Base-by-base conservation (phyloP, 2,797 vertebrate genomes). In the Paedocypris micromegethes region DNA sequence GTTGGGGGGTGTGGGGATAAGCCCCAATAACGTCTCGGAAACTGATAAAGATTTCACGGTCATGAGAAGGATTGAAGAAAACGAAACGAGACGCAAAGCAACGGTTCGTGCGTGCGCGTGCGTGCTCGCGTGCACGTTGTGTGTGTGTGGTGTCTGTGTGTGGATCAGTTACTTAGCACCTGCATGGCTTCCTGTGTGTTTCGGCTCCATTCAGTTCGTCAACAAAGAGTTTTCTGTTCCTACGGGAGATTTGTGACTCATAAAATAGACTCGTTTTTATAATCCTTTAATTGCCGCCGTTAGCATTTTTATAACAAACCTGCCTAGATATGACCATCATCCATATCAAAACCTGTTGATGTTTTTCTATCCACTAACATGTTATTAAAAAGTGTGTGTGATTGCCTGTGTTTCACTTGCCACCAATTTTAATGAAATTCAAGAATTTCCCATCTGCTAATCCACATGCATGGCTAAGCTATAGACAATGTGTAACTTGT, bases 401-500 rank as follows among this genome's bases (percentile, higher is more conserved):
- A 45, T 2, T 9, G 23, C 9, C 3, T 42, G 50, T n/a, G 4
- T 49, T 48, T 48, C 5, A 43, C 55, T 56, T 57, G 45, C 50
- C 7, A 9, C 41, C 46, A 58, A 5, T 64, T 9, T 3, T 23
- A 2, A 40, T 52, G 49, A 43, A 40, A 51, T 50, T 9, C 40
- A 51, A 57, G 60, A 64, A 58, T 57, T 63, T 57, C 68, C 53
- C 41, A 40, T 39, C 45, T 2, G 9, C 46, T 50, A 44, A 43
- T 70, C 54, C 50, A 58, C 54, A 70, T 64, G 61, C 53, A 39
- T 70, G 53, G 53, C 64, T 45, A 50, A 51, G 47, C 68, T 58
- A 64, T 64, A 64, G 53, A 64, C 68, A 70, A 70, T 70, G 68
- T 64, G 53, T 70, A 64, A 70, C 68, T 70, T 70, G 60, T 70